Percentiles rank a stretch among this genome's conserved stretches.
phyloP scores from a whole-genome alignment of 2,888 invertebrate genomes.

The Trilocha varians region DNA sequence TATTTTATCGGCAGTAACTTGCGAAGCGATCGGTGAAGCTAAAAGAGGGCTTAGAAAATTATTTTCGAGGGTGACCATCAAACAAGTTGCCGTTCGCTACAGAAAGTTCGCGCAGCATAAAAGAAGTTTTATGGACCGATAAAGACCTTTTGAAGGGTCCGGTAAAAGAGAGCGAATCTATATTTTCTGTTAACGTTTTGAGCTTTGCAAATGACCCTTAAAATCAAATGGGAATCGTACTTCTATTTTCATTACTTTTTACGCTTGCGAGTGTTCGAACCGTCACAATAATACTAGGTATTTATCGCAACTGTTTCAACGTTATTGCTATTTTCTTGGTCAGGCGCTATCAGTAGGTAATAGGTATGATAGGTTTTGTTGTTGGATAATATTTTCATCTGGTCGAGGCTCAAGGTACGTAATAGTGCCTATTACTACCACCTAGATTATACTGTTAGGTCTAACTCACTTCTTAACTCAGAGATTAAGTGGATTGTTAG shows the following conservation, averaged over 20 bases:
- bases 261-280: not conserved
- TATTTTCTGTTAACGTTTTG: conserved; percentile 11
- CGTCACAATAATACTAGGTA: not conserved
- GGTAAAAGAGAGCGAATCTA: conserved; percentile 33
- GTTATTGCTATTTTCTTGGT: not conserved
- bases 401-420: too few species aligned
- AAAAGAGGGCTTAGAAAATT: conserved; percentile 53
- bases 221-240: conserved; percentile 12
- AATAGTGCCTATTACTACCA: too few species aligned
- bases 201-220: conserved; percentile 11
- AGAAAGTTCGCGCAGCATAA: conserved; percentile 58
- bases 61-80: conserved; percentile 64
- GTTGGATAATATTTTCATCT: too few species aligned
- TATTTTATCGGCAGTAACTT: conserved; percentile 57
- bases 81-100: conserved; percentile 55
- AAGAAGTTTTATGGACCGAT: conserved; percentile 66
- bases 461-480: too few species aligned
- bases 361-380: too few species aligned
- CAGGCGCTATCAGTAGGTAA: not conserved
- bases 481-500: too few species aligned
- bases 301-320: not conserved
- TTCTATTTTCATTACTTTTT: not conserved
- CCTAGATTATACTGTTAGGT: too few species aligned
- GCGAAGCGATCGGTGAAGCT: conserved; percentile 46
- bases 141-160: conserved; percentile 62